Conservation (phyloP, 2,888 invertebrate genomes). For the Rhaphigaster nebulosa region DNA sequence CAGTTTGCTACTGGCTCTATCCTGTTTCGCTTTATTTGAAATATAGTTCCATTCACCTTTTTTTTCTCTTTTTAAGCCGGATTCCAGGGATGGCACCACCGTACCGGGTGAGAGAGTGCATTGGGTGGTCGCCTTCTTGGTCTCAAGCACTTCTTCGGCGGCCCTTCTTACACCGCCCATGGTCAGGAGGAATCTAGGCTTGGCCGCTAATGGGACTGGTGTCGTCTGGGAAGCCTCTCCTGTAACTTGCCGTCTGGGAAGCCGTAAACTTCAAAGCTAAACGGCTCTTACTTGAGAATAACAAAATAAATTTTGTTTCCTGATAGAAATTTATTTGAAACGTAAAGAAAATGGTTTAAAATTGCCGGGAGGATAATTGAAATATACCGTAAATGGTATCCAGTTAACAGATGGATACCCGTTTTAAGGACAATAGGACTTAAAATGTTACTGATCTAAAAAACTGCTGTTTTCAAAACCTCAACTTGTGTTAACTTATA, state of each 20-base stretch:
- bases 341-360: too few species aligned
- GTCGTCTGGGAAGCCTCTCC: background rate
- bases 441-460: too few species aligned
- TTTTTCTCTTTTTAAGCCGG: constrained; percentile 34
- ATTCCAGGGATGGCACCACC: constrained; percentile 42
- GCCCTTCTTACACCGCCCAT: constrained; percentile 44
- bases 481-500: too few species aligned
- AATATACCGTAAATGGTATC: too few species aligned
- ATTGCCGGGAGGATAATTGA: too few species aligned
- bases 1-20: background rate
- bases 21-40: constrained; percentile 13
- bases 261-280: background rate
- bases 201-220: constrained; percentile 37
- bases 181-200: constrained; percentile 32
- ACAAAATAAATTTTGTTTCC: background rate
- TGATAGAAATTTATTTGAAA: background rate
- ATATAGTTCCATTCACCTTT: constrained; percentile 33
- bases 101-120: constrained; percentile 44
- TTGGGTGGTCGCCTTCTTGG: constrained; percentile 47
- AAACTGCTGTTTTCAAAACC: too few species aligned
- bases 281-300: background rate
- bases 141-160: constrained; percentile 38
- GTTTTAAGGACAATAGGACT: too few species aligned
- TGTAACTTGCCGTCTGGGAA: constrained; percentile 27
- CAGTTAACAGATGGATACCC: too few species aligned